Percentiles rank a stretch among this genome's conserved stretches.
phyloP scores from a whole-genome alignment of 2,113 vertebrate genomes.

The Apistogramma diplotaenia region DNA sequence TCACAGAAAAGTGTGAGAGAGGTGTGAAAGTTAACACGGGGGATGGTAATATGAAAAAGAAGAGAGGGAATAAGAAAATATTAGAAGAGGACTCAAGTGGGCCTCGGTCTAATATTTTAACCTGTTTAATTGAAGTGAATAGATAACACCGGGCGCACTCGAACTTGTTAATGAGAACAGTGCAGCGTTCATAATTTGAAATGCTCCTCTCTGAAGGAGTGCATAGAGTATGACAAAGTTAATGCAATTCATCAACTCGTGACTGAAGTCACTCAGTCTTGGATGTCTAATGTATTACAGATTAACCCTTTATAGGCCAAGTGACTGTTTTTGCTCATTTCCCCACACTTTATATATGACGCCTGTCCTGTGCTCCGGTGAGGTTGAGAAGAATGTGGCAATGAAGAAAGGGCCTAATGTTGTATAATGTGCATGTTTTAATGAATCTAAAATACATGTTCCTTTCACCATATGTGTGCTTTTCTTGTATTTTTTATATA shows the following conservation, averaged over 20 bases:
- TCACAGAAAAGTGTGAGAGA: background rate
- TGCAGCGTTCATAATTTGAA: slow-evolving; percentile 49
- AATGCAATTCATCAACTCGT: slow-evolving; percentile 25
- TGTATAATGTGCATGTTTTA: no score
- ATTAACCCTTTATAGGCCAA: background rate
- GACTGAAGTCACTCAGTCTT: background rate
- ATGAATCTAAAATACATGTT: no score
- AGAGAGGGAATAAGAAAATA: slow-evolving; percentile 36
- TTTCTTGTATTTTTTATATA: no score
- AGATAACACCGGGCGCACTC: slow-evolving; percentile 18
- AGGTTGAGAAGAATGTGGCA: no score
- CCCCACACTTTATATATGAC: no score
- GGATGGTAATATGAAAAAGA: slow-evolving; percentile 28
- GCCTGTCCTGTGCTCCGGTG: no score
- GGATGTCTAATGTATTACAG: background rate
- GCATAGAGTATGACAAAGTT: slow-evolving; percentile 41
- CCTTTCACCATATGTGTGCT: no score
- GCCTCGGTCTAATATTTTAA: slow-evolving; percentile 53
- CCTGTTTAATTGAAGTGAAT: slow-evolving; percentile 45
- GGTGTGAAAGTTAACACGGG: slow-evolving; percentile 19
- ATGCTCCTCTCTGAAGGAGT: slow-evolving; percentile 27
- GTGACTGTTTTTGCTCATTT: no score
- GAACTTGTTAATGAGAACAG: slow-evolving; percentile 55
- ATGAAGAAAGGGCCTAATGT: no score
- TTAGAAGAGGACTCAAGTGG: slow-evolving; percentile 39